These are phyloP conservation scores for Lepidonotus clava DNA, from an alignment of 2,888 invertebrate genomes.

Conservation along the genomic window DNA sequence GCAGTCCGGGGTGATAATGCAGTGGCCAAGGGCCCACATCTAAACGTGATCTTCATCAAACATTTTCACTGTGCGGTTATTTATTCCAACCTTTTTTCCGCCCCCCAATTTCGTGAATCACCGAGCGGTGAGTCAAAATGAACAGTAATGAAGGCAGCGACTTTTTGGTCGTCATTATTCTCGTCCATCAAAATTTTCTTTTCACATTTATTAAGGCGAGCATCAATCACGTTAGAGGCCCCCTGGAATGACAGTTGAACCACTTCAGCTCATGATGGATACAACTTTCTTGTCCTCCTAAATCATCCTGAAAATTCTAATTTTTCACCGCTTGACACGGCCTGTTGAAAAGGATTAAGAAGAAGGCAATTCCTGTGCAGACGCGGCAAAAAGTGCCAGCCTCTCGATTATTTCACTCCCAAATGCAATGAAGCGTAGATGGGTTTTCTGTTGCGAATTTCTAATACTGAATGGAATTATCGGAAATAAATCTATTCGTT, in stretches of 20 bases:
- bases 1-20: no score
- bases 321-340: constrained; percentile 20
- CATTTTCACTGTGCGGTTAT: background rate
- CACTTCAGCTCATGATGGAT: constrained; percentile 3
- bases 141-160: constrained; percentile 28
- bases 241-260: constrained; percentile 25
- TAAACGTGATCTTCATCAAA: background rate
- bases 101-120: constrained; percentile 43
- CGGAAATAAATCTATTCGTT: no score
- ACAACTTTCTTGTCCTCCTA: constrained; percentile 15
- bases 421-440: no score
- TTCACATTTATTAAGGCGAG: background rate
- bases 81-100: background rate
- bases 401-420: background rate
- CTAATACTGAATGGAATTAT: no score
- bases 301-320: constrained; percentile 34
- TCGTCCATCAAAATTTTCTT: constrained; percentile 38
- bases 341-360: background rate
- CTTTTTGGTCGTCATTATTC: constrained; percentile 29
- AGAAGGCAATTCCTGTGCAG: no score
- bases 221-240: constrained; percentile 14
- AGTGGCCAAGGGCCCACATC: no score
- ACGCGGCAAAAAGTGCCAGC: background rate
- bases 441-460: no score
- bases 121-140: constrained; percentile 25